Conservation (phyloP, 2,113 vertebrate species). For the Apaloderma vittatum region DNA sequence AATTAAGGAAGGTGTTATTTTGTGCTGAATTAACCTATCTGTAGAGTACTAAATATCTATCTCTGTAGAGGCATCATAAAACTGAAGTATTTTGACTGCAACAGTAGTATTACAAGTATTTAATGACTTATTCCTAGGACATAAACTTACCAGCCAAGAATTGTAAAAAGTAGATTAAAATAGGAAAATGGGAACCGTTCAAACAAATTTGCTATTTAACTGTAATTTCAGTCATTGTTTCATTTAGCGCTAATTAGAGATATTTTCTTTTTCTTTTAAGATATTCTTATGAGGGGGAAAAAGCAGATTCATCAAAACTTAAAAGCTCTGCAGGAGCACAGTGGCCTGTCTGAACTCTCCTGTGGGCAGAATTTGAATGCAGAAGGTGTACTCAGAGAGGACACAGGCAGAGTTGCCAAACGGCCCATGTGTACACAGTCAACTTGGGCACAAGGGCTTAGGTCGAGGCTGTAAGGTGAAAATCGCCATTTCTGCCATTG, state of each 20-base stretch:
- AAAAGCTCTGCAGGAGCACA: not conserved
- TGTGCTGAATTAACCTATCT: conserved; percentile 73
- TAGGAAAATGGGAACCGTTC: conserved; percentile 17
- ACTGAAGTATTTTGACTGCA: conserved; percentile 57
- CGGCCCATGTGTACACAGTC: rapidly evolving
- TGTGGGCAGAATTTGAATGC: not conserved
- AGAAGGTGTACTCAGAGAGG: rapidly evolving
- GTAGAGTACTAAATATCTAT: conserved; percentile 60
- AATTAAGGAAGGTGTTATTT: conserved; percentile 68
- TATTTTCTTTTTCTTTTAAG: not conserved
- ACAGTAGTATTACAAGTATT: conserved; percentile 44
- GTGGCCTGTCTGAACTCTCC: not conserved
- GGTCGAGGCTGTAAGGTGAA: not conserved
- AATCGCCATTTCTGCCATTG: not conserved
- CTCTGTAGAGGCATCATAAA: conserved; percentile 57
- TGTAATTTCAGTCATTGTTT: not conserved
- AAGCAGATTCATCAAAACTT: not conserved
- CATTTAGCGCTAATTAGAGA: not conserved
- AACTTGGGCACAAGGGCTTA: rapidly evolving
- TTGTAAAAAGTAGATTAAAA: conserved; percentile 48
- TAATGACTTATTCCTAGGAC: conserved; percentile 55
- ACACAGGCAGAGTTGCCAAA: not conserved
- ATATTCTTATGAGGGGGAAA: not conserved
- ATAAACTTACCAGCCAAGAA: conserved; percentile 59
- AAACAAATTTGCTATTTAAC: conserved; percentile 10